A percentile compares a stretch with the other conserved stretches of the same genome.
These are phyloP conservation scores for Calliopum simillimum DNA, from an alignment of 2,888 invertebrate species.

Conservation along the genomic window DNA sequence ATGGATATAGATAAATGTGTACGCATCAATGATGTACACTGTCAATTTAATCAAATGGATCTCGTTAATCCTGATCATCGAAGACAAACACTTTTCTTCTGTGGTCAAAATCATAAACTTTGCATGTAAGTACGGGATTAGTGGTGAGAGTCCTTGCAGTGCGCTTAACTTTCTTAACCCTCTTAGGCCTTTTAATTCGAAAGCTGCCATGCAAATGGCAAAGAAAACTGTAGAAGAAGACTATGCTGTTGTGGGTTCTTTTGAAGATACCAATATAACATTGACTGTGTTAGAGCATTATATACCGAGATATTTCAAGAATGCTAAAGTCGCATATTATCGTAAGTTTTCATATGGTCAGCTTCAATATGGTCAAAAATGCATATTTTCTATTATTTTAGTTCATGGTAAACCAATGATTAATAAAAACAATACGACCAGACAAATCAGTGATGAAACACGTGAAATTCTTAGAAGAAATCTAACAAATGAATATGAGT, in stretches of 20 bases:
- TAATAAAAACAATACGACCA: conserved; percentile 70
- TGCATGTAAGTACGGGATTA: conserved; percentile 75
- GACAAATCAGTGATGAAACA: conserved; percentile 82
- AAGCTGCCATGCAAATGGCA: conserved; percentile 81
- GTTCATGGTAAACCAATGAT: conserved; percentile 62
- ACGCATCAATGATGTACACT: conserved; percentile 84
- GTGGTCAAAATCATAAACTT: conserved; percentile 81
- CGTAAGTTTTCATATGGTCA: conserved; percentile 70
- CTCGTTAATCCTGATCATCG: conserved; percentile 86
- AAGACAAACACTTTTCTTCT: conserved; percentile 87
- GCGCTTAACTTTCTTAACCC: conserved; percentile 10
- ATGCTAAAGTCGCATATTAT: conserved; percentile 79
- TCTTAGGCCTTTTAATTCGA: conserved; percentile 81
- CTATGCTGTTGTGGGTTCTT: conserved; percentile 85
- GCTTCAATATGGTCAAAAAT: not conserved
- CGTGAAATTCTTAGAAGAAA: conserved; percentile 83
- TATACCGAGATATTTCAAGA: conserved; percentile 81
- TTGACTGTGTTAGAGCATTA: conserved; percentile 83
- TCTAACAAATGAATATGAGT: conserved; percentile 87
- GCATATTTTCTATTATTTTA: not conserved
- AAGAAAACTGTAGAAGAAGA: conserved; percentile 83
- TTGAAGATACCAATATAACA: conserved; percentile 85
- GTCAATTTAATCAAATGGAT: conserved; percentile 80
- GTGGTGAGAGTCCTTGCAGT: not conserved
- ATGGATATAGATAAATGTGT: conserved; percentile 88